Evolutionary conservation across 2,113 vertebrate species (phyloP).

Genomic region (Neolamprologus kungweensis): DNA sequence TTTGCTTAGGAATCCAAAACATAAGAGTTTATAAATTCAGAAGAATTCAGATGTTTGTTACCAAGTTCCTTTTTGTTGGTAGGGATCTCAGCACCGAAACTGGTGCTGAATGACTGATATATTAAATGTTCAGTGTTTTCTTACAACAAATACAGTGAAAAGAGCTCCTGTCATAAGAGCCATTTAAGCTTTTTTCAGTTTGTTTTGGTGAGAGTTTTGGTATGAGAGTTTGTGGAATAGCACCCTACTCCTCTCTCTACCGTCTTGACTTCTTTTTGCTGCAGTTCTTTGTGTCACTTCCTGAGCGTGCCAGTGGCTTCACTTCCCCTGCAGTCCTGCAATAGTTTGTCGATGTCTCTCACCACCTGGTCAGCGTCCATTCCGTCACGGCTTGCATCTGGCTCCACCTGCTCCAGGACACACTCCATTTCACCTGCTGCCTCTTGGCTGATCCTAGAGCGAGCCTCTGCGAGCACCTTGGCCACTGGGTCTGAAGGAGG

Average conservation of each 20-base stretch:
- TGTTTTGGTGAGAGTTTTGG: slow-evolving; percentile 64
- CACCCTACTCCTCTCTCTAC: slow-evolving; percentile 31
- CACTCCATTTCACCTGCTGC: slow-evolving; percentile 78
- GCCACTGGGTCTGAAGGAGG: slow-evolving; percentile 75
- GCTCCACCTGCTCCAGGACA: slow-evolving; percentile 84
- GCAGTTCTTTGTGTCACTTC: slow-evolving; percentile 75
- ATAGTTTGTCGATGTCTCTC: slow-evolving; percentile 97
- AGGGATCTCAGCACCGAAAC: slow-evolving; percentile 22
- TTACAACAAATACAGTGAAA: slow-evolving; percentile 53
- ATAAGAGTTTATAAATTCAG: slow-evolving; percentile 58
- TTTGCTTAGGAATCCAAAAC: slow-evolving; percentile 65
- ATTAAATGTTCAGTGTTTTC: slow-evolving; percentile 44
- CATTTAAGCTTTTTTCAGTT: slow-evolving; percentile 39
- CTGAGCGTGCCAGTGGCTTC: slow-evolving; percentile 79
- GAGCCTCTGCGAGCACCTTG: slow-evolving; percentile 89
- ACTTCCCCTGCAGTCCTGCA: slow-evolving; percentile 95
- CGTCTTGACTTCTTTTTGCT: neutral
- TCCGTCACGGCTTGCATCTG: slow-evolving; percentile 79
- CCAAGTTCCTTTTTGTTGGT: slow-evolving; percentile 30
- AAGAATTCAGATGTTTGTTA: slow-evolving; percentile 41
- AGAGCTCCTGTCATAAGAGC: slow-evolving; percentile 30
- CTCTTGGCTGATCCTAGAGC: slow-evolving; percentile 74
- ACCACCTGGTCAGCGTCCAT: slow-evolving; percentile 95
- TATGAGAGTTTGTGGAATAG: slow-evolving; percentile 44
- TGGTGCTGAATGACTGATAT: slow-evolving; percentile 24